Evolutionary conservation across 1,140 invertebrate species (phyloP).

Genomic region (Eriocheir sinensis): DNA sequence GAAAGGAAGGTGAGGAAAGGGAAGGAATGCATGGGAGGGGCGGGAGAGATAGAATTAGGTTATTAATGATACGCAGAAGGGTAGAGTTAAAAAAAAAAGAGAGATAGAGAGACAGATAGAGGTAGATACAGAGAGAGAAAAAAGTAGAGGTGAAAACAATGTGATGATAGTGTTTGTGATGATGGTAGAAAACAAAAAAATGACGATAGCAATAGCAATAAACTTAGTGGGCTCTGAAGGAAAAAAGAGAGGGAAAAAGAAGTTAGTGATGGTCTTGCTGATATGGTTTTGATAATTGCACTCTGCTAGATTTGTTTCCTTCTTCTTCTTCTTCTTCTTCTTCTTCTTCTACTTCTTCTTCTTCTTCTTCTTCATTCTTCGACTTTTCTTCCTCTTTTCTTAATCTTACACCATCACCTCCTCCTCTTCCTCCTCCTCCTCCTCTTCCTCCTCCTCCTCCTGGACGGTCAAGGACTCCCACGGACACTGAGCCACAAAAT

Average conservation of each 20-base stretch:
- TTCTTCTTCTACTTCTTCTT: conserved; percentile 29
- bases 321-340: background rate
- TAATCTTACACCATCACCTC: background rate
- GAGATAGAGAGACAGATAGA: too few species aligned
- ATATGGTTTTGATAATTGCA: too few species aligned
- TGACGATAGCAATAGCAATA: too few species aligned
- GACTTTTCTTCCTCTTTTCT: background rate
- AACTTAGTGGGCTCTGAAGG: too few species aligned
- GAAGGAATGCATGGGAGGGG: too few species aligned
- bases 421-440: background rate
- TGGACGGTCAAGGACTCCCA: background rate
- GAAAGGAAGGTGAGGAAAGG: too few species aligned
- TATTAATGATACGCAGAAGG: too few species aligned
- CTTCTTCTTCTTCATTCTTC: background rate
- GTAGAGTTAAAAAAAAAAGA: too few species aligned
- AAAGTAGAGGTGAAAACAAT: background rate
- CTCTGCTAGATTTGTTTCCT: background rate
- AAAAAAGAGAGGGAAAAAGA: too few species aligned
- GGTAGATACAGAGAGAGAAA: background rate
- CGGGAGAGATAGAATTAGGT: too few species aligned
- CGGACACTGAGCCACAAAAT: conserved; percentile 3
- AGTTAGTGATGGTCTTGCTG: too few species aligned
- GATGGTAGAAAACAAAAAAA: too few species aligned
- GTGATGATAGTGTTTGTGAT: background rate
- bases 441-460: background rate